These are phyloP conservation scores for Limonius californicus DNA, from an alignment of 1,140 invertebrate genomes.

Conservation along the genomic window DNA sequence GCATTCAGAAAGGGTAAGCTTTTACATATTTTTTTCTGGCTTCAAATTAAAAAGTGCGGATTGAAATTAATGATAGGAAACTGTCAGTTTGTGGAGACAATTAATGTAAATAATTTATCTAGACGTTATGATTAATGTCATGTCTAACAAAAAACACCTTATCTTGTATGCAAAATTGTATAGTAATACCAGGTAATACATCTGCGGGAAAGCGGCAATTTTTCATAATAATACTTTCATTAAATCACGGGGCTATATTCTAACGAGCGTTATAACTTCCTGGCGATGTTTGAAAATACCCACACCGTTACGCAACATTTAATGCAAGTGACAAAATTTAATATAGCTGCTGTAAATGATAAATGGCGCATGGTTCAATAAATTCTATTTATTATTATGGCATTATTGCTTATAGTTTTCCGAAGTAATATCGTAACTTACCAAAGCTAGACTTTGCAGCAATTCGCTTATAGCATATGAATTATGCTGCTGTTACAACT, in stretches of 20 bases:
- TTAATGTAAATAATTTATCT: too few relatives aligned
- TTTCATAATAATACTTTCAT: not conserved
- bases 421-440: not conserved
- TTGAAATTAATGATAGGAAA: too few relatives aligned
- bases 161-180: too few relatives aligned
- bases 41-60: too few relatives aligned
- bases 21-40: too few relatives aligned
- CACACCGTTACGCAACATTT: not conserved
- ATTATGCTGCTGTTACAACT: not conserved
- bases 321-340: not conserved
- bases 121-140: too few relatives aligned
- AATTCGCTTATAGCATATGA: not conserved
- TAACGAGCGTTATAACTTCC: not conserved
- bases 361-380: not conserved
- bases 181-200: too few relatives aligned
- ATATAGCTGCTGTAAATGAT: not conserved
- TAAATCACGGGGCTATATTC: not conserved
- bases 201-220: not conserved
- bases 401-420: slow-evolving; percentile 1
- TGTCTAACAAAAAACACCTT: too few relatives aligned
- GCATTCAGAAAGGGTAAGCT: too few relatives aligned
- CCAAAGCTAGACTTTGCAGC: not conserved
- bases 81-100: too few relatives aligned
- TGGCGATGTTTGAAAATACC: not conserved
- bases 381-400: not conserved